Evolutionary conservation across 1,140 invertebrate genomes (phyloP).

Genomic region (Drosophila pandora): DNA sequence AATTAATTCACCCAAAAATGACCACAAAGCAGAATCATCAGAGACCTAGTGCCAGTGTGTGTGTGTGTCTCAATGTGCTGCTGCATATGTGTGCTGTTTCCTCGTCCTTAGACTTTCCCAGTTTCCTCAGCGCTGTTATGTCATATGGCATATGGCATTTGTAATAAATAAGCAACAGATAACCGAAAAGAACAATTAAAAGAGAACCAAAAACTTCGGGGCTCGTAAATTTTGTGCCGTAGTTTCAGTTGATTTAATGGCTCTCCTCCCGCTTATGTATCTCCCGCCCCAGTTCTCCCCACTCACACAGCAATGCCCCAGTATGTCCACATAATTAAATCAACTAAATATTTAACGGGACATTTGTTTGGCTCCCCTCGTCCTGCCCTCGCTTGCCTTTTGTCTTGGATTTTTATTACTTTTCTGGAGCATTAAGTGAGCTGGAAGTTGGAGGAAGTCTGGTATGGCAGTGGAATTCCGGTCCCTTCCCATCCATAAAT

Average conservation of each 20-base stretch:
- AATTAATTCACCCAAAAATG: constrained; percentile 80
- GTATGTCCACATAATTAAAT: constrained; percentile 74
- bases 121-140: constrained; percentile 34
- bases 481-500: constrained; percentile 48
- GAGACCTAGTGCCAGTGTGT: neutral
- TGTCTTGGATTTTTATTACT: constrained; percentile 72
- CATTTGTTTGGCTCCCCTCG: constrained; percentile 63
- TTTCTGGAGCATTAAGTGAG: constrained; percentile 70
- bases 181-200: constrained; percentile 65
- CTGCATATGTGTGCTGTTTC: constrained; percentile 6
- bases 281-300: neutral
- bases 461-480: constrained; percentile 14
- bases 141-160: constrained; percentile 72
- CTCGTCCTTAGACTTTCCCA: neutral
- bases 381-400: constrained; percentile 18
- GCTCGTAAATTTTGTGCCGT: constrained; percentile 69
- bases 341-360: constrained; percentile 81
- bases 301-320: constrained; percentile 18
- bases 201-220: constrained; percentile 34
- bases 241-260: constrained; percentile 79
- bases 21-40: constrained; percentile 64
- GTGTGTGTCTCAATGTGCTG: neutral
- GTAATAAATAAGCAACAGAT: constrained; percentile 80
- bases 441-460: constrained; percentile 23
- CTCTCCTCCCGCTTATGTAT: constrained; percentile 1